Conservation (phyloP, 2,113 vertebrate species). For the Pteropus alecto region DNA sequence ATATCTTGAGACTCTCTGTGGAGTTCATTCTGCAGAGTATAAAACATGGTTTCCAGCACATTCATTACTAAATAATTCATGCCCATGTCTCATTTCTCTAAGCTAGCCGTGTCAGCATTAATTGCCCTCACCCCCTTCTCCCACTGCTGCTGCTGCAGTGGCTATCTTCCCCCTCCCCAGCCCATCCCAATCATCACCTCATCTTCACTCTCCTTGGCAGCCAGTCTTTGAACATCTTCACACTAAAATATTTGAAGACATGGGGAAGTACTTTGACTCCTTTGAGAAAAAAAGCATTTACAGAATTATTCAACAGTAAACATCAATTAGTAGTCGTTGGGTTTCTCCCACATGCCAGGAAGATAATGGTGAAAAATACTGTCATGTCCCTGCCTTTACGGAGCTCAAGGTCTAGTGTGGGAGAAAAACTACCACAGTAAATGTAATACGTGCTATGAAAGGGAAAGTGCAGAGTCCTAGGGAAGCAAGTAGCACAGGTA, state of each 20-base stretch:
- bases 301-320: neutral
- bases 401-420: neutral
- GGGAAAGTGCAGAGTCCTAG: neutral
- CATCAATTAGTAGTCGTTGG: neutral
- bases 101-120: neutral
- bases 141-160: accelerated
- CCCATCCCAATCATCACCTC: neutral
- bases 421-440: neutral
- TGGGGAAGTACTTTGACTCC: neutral
- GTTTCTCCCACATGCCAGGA: neutral
- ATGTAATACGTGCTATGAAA: neutral
- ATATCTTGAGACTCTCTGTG: neutral
- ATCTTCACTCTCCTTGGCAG: neutral
- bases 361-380: neutral
- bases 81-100: neutral
- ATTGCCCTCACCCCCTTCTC: accelerated
- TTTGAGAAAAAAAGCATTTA: neutral
- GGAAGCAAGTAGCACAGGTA: neutral
- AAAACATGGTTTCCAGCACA: neutral
- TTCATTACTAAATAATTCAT: neutral
- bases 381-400: neutral
- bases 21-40: neutral
- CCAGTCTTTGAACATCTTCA: neutral
- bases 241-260: neutral
- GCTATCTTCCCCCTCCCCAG: accelerated